Evolutionary conservation across 2,797 vertebrate species (phyloP).

Genomic region (Bovichtus variegatus): DNA sequence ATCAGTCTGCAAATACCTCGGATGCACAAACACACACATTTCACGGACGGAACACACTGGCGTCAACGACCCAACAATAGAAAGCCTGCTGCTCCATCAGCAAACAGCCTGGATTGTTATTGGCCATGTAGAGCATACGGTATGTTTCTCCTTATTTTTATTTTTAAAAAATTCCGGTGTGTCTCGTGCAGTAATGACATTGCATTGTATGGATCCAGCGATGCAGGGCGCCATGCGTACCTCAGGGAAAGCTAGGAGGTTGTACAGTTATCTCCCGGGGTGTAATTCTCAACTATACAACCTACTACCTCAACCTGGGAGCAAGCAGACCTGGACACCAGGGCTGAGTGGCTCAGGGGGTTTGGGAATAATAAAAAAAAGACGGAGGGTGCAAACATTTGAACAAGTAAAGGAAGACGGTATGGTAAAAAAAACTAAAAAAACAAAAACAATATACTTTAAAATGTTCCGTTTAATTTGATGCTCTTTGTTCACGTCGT

Average conservation of each 20-base stretch:
- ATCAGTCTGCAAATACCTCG: neutral
- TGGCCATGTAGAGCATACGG: constrained; percentile 5
- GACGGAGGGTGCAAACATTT: neutral
- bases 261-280: constrained; percentile 97
- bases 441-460: neutral
- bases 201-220: constrained; percentile 44
- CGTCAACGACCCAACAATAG: constrained; percentile 13
- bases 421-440: neutral
- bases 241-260: constrained; percentile 98
- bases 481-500: neutral
- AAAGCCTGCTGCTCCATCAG: constrained; percentile 25
- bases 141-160: neutral
- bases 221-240: constrained; percentile 83
- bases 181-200: constrained; percentile 14
- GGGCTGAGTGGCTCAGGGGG: constrained; percentile 6
- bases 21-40: constrained; percentile 10
- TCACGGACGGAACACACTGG: constrained; percentile 1
- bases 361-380: neutral
- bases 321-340: constrained; percentile 80
- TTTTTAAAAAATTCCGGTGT: neutral
- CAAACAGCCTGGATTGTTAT: constrained; percentile 33
- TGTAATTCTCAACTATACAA: constrained; percentile 98
- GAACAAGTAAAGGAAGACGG: neutral
- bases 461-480: neutral
- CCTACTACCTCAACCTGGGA: constrained; percentile 98